Percentiles rank a stretch among this genome's conserved stretches.
Evolutionary conservation across 2,888 invertebrate species (phyloP).

Genomic region (Cheilosia vulpina): DNA sequence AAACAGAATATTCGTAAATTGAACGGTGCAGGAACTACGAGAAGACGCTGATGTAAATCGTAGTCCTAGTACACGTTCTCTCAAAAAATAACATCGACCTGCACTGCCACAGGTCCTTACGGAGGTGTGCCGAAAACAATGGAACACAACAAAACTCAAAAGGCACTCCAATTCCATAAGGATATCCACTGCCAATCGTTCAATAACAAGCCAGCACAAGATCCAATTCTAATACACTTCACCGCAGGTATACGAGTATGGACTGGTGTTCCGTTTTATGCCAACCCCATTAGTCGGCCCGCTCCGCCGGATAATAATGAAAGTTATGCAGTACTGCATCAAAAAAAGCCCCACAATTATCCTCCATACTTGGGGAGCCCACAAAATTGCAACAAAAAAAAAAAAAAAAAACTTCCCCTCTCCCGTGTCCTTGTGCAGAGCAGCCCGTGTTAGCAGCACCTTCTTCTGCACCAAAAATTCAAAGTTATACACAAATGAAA

Average conservation of each 20-base stretch:
- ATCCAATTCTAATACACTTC: constrained; percentile 23
- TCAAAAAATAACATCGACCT: too few relatives aligned
- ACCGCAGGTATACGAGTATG: neutral
- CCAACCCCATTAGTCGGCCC: neutral
- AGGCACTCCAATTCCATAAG: neutral
- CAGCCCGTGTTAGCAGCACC: constrained; percentile 11
- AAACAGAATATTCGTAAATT: too few relatives aligned
- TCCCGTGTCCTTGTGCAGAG: constrained; percentile 35
- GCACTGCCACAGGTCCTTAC: too few relatives aligned
- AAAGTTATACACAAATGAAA: constrained; percentile 69
- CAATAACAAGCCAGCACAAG: neutral
- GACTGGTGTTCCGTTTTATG: constrained; percentile 6
- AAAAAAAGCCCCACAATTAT: constrained; percentile 29
- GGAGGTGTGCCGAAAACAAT: too few relatives aligned
- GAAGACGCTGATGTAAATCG: too few relatives aligned
- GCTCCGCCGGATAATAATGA: constrained; percentile 49
- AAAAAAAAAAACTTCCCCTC: neutral
- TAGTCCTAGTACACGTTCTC: too few relatives aligned
- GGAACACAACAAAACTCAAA: neutral
- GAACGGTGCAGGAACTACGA: too few relatives aligned
- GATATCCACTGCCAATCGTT: constrained; percentile 9
- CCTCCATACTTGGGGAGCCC: constrained; percentile 15
- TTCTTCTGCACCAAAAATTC: constrained; percentile 22
- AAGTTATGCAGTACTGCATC: constrained; percentile 49
- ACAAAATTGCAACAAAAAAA: constrained; percentile 38